These are phyloP conservation scores for Sitobion miscanthi DNA, from an alignment of 1,140 invertebrate species.

Conservation along the genomic window DNA sequence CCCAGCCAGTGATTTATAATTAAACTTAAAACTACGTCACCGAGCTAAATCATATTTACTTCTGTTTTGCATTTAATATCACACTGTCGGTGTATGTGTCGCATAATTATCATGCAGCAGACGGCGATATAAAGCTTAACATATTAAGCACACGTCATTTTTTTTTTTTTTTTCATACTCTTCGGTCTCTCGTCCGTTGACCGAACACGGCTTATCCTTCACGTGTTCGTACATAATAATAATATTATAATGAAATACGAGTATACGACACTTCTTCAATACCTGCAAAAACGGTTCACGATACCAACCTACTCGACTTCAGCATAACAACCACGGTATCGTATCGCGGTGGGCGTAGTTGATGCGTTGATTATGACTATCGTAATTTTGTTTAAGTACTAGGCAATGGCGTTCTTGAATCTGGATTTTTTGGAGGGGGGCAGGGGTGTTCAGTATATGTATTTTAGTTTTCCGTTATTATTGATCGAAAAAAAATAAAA, in stretches of 20 bases:
- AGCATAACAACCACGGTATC: not conserved
- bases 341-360: not conserved
- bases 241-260: not conserved
- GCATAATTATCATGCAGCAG: not conserved
- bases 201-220: not conserved
- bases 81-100: not conserved
- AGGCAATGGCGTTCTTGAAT: no score
- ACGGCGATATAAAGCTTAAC: not conserved
- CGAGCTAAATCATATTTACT: conserved; percentile 22
- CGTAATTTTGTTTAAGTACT: no score
- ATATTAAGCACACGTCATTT: not conserved
- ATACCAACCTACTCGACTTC: not conserved
- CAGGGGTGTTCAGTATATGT: no score
- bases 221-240: conserved; percentile 4
- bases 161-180: not conserved
- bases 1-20: conserved; percentile 30
- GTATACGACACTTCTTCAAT: not conserved
- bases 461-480: no score
- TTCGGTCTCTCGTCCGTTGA: not conserved
- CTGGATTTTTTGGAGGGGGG: no score
- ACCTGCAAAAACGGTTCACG: not conserved
- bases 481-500: no score
- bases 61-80: conserved; percentile 22
- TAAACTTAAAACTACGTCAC: conserved; percentile 31
- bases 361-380: not conserved